Evolutionary conservation across 1,140 invertebrate species (phyloP), one percentile per base, ranked within the genome.

Genomic region (Papilio polytes): DNA sequence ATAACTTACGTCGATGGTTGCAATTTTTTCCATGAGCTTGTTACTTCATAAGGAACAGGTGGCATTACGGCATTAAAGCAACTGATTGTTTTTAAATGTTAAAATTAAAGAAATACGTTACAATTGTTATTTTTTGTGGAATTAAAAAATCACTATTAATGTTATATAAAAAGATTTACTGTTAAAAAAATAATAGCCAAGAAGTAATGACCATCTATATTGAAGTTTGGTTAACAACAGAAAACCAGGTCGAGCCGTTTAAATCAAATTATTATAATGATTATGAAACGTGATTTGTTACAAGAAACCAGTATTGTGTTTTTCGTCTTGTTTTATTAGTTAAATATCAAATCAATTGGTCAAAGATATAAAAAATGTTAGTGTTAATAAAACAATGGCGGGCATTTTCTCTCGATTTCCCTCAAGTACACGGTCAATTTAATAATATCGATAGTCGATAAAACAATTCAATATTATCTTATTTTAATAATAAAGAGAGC

Each of bases 241-340:
- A 63, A 63, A 63, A 70, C 26, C 3, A 70, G 63, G 63, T 31
- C 63, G 63, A 70, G 1, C 12, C 63, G 63, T 70, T 70, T 70
- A 70, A 36, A 36, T 26, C 26, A 70, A 36, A 70, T 36, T 70
- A 70, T 70, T 63, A 8, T 63, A 63, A 26, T 22, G 59, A 63
- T 63, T 63, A 36, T 31, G 63, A 70, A 70, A 31, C 63, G 12
- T 31, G 63, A 70, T 22, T 70, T 70, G 26, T 70, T 70, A 31
- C 26, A 70, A 63, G 22, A 70, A 31, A 70, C 63, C 12, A 31
- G 26, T 66, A 66, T 31, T 66, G 26, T 66, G 63, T 31, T 26
- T 3, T 66, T 31, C 13, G 63, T 13, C 3, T 31, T 36, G 26
- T 70, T 70, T 70, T 70, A 36, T 70, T 70, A 15, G 63, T 70